Evolutionary conservation across 2,888 invertebrate genomes (phyloP).

Genomic region (Pseudanteris insignis): DNA sequence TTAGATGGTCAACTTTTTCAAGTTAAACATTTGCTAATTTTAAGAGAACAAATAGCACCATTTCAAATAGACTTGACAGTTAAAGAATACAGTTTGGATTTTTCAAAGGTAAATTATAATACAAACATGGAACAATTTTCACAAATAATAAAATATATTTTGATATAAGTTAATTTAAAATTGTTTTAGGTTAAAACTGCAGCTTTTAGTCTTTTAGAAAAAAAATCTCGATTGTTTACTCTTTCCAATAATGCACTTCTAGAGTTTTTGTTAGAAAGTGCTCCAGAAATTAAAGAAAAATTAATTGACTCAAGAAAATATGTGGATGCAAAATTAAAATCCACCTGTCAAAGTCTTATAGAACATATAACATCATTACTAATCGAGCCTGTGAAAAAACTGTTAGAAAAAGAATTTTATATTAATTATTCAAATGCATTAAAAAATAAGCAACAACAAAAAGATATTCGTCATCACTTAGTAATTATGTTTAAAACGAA

Average conservation of each 20-base stretch:
- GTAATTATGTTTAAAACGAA: too few relatives aligned
- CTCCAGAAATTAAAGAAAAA: conserved; percentile 92
- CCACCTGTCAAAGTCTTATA: conserved; percentile 89
- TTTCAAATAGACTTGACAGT: conserved; percentile 90
- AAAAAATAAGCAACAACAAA: too few relatives aligned
- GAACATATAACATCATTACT: conserved; percentile 79
- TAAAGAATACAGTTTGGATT: conserved; percentile 93
- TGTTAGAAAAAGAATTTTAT: conserved; percentile 76
- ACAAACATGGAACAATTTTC: too few relatives aligned
- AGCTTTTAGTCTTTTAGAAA: conserved; percentile 79
- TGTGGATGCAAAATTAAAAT: conserved; percentile 91
- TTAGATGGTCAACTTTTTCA: conserved; percentile 93
- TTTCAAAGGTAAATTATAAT: conserved; percentile 78
- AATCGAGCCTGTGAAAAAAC: conserved; percentile 77
- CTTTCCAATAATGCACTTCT: conserved; percentile 88
- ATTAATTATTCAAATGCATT: conserved; percentile 4
- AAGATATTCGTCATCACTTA: too few relatives aligned
- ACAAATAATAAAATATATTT: too few relatives aligned
- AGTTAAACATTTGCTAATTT: conserved; percentile 95
- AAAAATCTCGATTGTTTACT: conserved; percentile 83
- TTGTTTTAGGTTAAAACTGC: conserved; percentile 73
- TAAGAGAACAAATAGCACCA: conserved; percentile 97
- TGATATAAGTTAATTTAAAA: conserved; percentile 1
- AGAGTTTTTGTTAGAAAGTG: conserved; percentile 91
- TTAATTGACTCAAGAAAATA: conserved; percentile 94